Evolutionary conservation across 2,113 vertebrate species (phyloP), one percentile per base, ranked within the genome.

Genomic region (Isurus oxyrinchus): DNA sequence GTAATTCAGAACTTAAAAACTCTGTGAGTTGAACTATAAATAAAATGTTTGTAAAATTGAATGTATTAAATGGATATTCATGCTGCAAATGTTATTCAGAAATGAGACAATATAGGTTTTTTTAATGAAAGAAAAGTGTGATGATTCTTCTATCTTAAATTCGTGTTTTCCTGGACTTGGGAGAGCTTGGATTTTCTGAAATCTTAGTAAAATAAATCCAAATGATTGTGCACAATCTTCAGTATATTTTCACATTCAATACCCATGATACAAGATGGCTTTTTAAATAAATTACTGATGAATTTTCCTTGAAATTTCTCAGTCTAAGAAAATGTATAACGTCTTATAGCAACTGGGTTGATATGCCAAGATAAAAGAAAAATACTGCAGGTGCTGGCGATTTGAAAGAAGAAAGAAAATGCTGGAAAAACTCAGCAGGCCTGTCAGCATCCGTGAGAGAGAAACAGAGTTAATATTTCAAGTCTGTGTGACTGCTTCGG

Each of bases 1-100:
- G 49, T 66, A 61, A 96, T 96, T 86, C 96, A 0, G 96, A 97
- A 61, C 67, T 63, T 27, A 95, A 53, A 95, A 59, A 59, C 59
- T 72, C 61, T 96, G 63, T 67, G 87, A n/a, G 81, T 49, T 96
- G 49, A 95, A 59, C 6, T 31, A 49, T 94, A 72, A 88, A 91
- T 19, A 55, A 57, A 61, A 72, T 61, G 10, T 72, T 53, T 69
- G 49, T 91, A 69, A 91, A 69, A 40, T 53, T 87, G 57, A 44
- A 91, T n/a, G 87, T 94, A 72, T 31, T 66, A 63, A 94, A 94
- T 63, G 19, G 23, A 63, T 63, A 94, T 66, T 94, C 55, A 61
- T 66, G 19, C 19, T 91, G 4, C 55, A 35, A 16, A 44, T 44
- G n/a, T 63, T 40, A 66, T 94, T 63, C 40, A 63, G 59, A 91